Base-by-base conservation (phyloP, 2,113 vertebrate genomes). In the Aptenodytes forsteri region DNA sequence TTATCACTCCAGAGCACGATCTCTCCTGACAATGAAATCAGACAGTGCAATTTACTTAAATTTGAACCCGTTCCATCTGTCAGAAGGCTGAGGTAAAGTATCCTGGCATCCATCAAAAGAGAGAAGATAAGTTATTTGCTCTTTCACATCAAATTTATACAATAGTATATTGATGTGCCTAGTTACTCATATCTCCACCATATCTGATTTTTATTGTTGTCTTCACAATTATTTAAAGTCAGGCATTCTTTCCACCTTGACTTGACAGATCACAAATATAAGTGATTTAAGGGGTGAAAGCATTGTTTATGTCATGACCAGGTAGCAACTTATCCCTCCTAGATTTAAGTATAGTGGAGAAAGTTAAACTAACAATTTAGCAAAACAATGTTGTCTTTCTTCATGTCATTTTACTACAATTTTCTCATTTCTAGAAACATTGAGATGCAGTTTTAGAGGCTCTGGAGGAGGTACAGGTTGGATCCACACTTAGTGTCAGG, bases 1-100 rank as follows among this genome's bases (percentile, higher is more conserved):
- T 86, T 97, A 42, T 96, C 76, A 89, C 42, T 92, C 40, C 81
- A 75, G 65, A 94, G 62, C 67, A 30, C 65, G 17, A 93, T 96
- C 85, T 95, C 87, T 87, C 94, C 95, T 98, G 96, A 97, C 97
- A 97, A 69, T 95, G 94, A 95, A 97, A 97, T 88, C 84, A 96
- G 93, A 94, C 76, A 86, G 84, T 96, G 88, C 90, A 96, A 94
- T 94, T 95, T 96, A 92, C 86, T 97, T 93, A 86, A 76, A 94
- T 96, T 75, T 95, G 85, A 93, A 82, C 77, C 56, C 11, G 9
- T 96, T 91, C 89, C 66, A 71, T 96, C 96, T 98, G 88, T 97
- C 98, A 94, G 87, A 96, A 93, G 91, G 76, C 93, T 98, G 95
- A 98, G 84, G 87, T 95, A 96, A 99, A 97, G 95, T 98, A 97